Base-by-base conservation (phyloP, 2,888 invertebrate genomes). In the Lasioglossum calceatum region DNA sequence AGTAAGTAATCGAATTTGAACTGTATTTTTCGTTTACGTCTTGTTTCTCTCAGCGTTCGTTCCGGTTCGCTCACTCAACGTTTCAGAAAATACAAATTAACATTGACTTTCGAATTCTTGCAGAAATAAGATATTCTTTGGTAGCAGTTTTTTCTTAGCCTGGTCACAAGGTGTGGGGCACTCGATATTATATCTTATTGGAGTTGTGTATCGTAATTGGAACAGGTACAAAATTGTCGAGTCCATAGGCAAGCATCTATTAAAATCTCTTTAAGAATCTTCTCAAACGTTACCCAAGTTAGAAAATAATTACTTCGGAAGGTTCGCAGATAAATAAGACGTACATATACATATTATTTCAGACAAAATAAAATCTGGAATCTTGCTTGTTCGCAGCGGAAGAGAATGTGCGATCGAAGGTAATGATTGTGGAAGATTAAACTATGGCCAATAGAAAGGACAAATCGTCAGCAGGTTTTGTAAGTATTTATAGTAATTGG, bases 371-470 rank as follows among this genome's bases (percentile, higher is more conserved):
- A 39, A 73, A 70, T 36, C 61, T 58, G 12, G n/a, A 47, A 23
- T 16, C 32, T 19, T 16, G 7, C 50, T 27, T 77, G 3, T 47
- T 1, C 39, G 19, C 89, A 87, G 16, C 58, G 87, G 89, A 27
- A 87, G 36, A 90, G 82, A 54, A 90, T 92, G 91, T 75, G 80
- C 80, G 74, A 72, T 75, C 82, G 82, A 79, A 88, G 91, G 82
- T 92, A 92, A 90, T 88, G 42, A 61, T 82, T 64, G 73, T 79
- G 42, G 85, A 81, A 85, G 77, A 82, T 77, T 27, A 71, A 77
- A 86, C 89, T 86, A 94, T 94, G 94, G 92, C 94, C 81, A 94
- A 92, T 84, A 94, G 94, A 90, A 94, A 93, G 84, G 94, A 94
- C 85, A 94, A 94, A 92, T 90, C 92, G 78, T 90, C 94, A 8